phyloP scores from a whole-genome alignment of 2,113 vertebrate species.

The Urocitellus parryii region DNA sequence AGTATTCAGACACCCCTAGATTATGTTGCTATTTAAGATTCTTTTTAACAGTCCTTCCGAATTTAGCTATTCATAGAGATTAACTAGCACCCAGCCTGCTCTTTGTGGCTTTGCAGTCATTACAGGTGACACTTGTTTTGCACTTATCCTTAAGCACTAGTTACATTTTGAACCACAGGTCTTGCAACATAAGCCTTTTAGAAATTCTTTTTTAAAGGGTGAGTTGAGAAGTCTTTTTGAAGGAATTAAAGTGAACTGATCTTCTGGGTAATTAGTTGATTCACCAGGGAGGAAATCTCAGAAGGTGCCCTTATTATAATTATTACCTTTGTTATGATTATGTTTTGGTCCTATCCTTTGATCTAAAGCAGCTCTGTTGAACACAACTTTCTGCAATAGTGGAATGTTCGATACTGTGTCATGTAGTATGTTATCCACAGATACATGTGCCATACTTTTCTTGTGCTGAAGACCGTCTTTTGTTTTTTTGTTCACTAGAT shows the following conservation, averaged over 20 bases:
- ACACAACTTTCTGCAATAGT: not conserved
- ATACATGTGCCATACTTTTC: not conserved
- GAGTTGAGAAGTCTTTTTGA: not conserved
- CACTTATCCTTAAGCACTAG: constrained; percentile 8
- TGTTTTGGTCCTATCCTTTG: not conserved
- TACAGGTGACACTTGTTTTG: not conserved
- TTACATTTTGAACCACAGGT: constrained; percentile 2
- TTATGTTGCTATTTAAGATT: not conserved
- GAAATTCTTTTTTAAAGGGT: not conserved
- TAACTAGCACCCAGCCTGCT: not conserved
- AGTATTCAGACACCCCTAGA: not conserved
- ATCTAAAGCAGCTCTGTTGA: not conserved
- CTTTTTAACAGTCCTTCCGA: not conserved
- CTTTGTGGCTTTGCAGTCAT: not conserved
- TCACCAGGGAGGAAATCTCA: not conserved
- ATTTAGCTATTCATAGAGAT: not conserved
- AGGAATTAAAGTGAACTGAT: not conserved
- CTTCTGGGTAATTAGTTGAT: not conserved
- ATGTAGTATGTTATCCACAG: not conserved
- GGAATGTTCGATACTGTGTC: not conserved
- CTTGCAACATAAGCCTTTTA: not conserved
- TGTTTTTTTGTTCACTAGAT: not conserved
- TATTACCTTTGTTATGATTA: not conserved
- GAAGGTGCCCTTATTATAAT: not conserved
- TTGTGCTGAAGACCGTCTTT: not conserved